Evolutionary conservation across 2,797 vertebrate species (phyloP), one percentile per base, ranked within the genome.

Genomic region (Rhinogobio ventralis): DNA sequence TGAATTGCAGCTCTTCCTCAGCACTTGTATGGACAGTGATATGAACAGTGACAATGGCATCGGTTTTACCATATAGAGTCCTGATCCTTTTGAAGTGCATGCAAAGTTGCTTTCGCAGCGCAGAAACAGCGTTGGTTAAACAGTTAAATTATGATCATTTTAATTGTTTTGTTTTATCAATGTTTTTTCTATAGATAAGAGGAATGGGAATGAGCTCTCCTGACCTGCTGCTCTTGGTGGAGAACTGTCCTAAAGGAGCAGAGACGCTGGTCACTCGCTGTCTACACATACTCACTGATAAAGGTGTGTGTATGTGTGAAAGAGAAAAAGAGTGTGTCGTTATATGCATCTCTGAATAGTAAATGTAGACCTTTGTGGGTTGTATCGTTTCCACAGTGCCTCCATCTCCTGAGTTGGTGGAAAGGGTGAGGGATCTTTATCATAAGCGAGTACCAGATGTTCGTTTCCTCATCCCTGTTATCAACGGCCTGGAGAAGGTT

Each of bases 131-230:
- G 14, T 46, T 4, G 36, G 36, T 39, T 39, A 39, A 69, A 69
- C 1, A 0, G 11, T 45, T 4, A 0, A 73, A 5, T 53, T 19
- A 55, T 33, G 19, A 74, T 14, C 0, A 73, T 49, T 33, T 23
- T 9, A 46, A 74, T 13, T 6, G 45, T 49, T 49, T 11, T 71
- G 5, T 42, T 77, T 10, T 14, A 7, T 74, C 28, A 20, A 33
- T 53, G 5, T 76, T 57, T 57, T 49, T 79, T 49, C 0, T 86
- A 0, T 77, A 99, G 98, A 99, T 99, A 87, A 96, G 98, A 0
- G 98, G 97, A 2, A 99, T 99, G 98, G 98, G 98, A 42, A 99
- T 99, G 98, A 98, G 95, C 89, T 99, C 98, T 0, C 98, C 97
- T 0, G 97, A 99, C 89, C 94, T 99, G 82, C 94, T 99, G 72